Evolutionary conservation across 2,113 vertebrate genomes (phyloP), one percentile per base, ranked within the genome.

Genomic region (Leptobrachium leishanense): DNA sequence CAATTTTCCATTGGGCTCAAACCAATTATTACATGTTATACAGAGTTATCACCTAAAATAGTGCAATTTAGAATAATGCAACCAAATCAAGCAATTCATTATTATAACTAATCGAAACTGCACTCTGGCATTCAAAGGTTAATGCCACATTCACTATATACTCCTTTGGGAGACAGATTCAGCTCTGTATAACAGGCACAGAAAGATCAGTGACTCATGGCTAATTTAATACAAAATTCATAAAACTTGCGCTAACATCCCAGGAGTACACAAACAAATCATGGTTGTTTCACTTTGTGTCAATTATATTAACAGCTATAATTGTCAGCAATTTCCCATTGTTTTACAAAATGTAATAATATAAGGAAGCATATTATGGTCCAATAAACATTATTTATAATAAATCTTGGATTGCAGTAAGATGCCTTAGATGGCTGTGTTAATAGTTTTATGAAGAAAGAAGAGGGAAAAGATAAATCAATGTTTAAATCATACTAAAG

Each of bases 161-260:
- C 7, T 64, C 76, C 59, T 43, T 42, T 63, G 39, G 66, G 64
- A 73, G 15, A 71, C 15, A 65, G 39, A 76, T 8, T 6, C 67
- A 54, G 50, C 43, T 13, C 71, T 15, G 64, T 20, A 68, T 40
- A 59, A 62, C 44, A 71, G 55, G 57, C 44, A 72, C n/a, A 12
- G 76, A 79, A 41, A 57, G 70, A 72, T 54, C 77, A 79, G 50
- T 79, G 77, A 79, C 70, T 79, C 70, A 79, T 13, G 6, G n/a
- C 15, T 79, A 65, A 81, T 81, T 75, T 40, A 74, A 74, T 75
- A 75, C 53, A 69, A 81, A 62, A 69, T 54, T 70, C 72, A 81
- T 75, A 63, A 71, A 75, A 63, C 31, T 75, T 53, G 42, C 59
- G 42, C 65, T 41, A 43, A n/a, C 31, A 7, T 74, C 77, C 71